Evolutionary conservation across 2,888 invertebrate species (phyloP).

Genomic region (Stenurella melanura): DNA sequence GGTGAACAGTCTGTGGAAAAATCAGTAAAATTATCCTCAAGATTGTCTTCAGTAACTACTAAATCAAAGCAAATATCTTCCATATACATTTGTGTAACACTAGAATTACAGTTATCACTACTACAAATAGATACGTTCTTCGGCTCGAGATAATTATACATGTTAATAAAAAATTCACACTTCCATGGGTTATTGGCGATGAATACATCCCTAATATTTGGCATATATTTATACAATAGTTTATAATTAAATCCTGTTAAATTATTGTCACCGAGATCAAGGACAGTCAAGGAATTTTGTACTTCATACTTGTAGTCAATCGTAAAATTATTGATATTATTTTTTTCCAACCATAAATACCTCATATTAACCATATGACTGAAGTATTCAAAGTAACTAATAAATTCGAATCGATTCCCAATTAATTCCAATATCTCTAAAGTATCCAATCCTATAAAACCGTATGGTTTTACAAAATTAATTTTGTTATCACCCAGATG

Average conservation of each 20-base stretch:
- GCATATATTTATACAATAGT: conserved; percentile 65
- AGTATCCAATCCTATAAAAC: conserved; percentile 69
- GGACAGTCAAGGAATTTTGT: conserved; percentile 61
- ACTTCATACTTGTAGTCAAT: conserved; percentile 62
- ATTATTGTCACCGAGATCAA: conserved; percentile 67
- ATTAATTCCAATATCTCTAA: conserved; percentile 68
- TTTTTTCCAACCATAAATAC: conserved; percentile 68
- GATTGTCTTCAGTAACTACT: conserved; percentile 38
- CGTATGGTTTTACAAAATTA: conserved; percentile 67
- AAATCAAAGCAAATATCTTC: conserved; percentile 58
- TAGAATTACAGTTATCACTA: conserved; percentile 61
- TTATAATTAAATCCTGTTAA: conserved; percentile 66
- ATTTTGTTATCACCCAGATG: conserved; percentile 72
- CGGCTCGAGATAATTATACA: conserved; percentile 66
- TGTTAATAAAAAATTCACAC: conserved; percentile 68
- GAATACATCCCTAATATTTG: conserved; percentile 67
- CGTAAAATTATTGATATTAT: conserved; percentile 63
- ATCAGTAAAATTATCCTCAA: conserved; percentile 46
- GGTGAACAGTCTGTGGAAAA: conserved; percentile 55
- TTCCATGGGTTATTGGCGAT: conserved; percentile 67
- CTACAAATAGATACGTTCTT: conserved; percentile 66
- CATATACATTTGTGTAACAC: conserved; percentile 58
- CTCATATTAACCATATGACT: conserved; percentile 65
- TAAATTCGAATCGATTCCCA: conserved; percentile 64
- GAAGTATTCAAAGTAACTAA: conserved; percentile 64